Evolutionary conservation across 2,888 invertebrate genomes (phyloP).

Genomic region (Sesamia inferens): DNA sequence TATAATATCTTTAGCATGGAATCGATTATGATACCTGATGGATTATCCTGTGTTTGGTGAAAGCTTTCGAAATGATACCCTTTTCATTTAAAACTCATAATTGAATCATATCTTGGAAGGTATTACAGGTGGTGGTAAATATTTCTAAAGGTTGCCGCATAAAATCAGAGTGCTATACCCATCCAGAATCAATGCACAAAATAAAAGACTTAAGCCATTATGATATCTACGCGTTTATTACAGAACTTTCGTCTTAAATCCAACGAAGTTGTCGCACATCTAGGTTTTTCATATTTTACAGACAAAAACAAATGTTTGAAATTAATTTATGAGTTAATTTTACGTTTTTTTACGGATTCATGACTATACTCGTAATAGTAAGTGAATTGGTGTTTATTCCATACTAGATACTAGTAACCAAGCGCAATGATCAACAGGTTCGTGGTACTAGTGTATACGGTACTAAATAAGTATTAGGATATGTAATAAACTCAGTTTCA

Average conservation of each 20-base stretch:
- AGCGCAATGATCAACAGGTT: too few relatives aligned
- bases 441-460: too few relatives aligned
- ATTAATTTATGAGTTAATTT: too few relatives aligned
- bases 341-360: too few relatives aligned
- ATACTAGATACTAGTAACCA: too few relatives aligned
- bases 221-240: neutral
- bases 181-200: neutral
- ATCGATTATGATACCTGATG: neutral
- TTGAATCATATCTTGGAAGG: neutral
- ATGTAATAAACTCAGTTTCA: too few relatives aligned
- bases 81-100: neutral
- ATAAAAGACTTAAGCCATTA: neutral
- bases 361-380: too few relatives aligned
- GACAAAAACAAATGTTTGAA: too few relatives aligned
- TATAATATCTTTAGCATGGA: neutral
- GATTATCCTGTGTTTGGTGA: neutral
- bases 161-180: neutral
- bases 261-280: too few relatives aligned
- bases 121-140: neutral
- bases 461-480: too few relatives aligned
- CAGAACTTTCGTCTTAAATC: neutral
- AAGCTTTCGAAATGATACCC: neutral
- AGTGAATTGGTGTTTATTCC: too few relatives aligned
- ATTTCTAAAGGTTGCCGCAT: neutral
- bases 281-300: too few relatives aligned